phyloP scores from a whole-genome alignment of 2,888 invertebrate genomes.

The Clusia tigrina region DNA sequence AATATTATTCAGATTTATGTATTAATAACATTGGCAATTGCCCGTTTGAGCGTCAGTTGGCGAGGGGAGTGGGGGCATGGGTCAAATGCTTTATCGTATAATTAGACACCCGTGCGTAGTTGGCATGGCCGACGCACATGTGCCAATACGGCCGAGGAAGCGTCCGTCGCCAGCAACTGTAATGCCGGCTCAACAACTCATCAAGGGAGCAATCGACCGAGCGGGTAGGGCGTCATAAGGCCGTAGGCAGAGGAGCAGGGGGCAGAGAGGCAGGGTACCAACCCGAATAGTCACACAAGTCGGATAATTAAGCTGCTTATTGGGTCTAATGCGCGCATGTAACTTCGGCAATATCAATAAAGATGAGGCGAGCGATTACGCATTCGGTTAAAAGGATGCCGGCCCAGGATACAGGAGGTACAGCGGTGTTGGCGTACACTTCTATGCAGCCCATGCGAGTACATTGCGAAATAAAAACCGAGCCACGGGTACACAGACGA shows the following conservation, averaged over 20 bases:
- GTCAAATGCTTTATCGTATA: constrained; percentile 11
- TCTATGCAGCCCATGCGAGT: too few species aligned
- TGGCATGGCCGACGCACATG: background rate
- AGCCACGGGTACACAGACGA: too few species aligned
- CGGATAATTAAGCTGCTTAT: constrained; percentile 56
- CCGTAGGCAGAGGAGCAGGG: background rate
- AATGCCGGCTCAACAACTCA: too few species aligned
- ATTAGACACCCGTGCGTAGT: constrained; percentile 7
- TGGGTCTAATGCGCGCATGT: constrained; percentile 33
- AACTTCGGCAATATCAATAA: constrained; percentile 23
- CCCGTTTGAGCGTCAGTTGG: background rate
- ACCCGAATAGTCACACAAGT: constrained; percentile 40
- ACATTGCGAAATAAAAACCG: too few species aligned
- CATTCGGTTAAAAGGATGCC: constrained; percentile 2
- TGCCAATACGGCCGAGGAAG: too few species aligned
- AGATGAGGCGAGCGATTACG: constrained; percentile 26
- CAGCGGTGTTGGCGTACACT: background rate
- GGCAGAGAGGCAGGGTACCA: background rate
- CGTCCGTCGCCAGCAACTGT: too few species aligned
- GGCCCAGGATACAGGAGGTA: constrained; percentile 1
- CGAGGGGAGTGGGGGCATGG: too few species aligned
- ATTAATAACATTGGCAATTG: constrained; percentile 45
- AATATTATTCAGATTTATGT: constrained; percentile 57
- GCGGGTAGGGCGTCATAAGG: background rate
- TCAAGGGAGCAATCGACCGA: too few species aligned